Percentiles rank a stretch among this genome's conserved stretches.
These are phyloP conservation scores for Pterophyllum scalare DNA, from an alignment of 2,113 vertebrate species.

Conservation along the genomic window DNA sequence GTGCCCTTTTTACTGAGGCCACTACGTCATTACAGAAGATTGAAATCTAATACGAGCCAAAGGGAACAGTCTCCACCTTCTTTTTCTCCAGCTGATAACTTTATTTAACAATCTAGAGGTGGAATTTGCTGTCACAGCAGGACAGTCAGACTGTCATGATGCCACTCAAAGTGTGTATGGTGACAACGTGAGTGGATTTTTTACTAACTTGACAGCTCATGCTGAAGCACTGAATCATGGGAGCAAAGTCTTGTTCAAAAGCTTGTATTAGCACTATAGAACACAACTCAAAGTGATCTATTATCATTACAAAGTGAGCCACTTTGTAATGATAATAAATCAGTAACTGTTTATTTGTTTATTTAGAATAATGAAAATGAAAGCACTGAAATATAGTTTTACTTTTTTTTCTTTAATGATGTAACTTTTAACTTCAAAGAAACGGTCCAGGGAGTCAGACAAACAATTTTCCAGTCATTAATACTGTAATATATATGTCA, in stretches of 20 bases:
- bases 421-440: not conserved
- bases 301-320: not conserved
- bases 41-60: constrained; percentile 26
- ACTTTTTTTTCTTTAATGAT: not conserved
- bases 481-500: not conserved
- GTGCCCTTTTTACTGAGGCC: constrained; percentile 59
- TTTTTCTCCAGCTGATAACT: constrained; percentile 22
- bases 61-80: constrained; percentile 17
- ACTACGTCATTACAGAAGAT: constrained; percentile 52
- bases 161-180: constrained; percentile 15
- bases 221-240: not conserved
- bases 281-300: not conserved
- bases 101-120: constrained; percentile 22
- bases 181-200: not conserved
- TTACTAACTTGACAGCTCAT: not conserved
- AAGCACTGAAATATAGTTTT: not conserved
- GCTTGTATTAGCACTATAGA: not conserved
- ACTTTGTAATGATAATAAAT: not conserved
- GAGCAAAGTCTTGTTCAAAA: not conserved
- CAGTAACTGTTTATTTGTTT: not conserved
- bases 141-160: constrained; percentile 15
- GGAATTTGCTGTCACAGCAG: not conserved
- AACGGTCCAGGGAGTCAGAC: not conserved
- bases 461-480: not conserved
- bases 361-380: not conserved